Evolutionary conservation across 2,113 vertebrate genomes (phyloP), one percentile per base, ranked within the genome.

Genomic region (Xenopus laevis): DNA sequence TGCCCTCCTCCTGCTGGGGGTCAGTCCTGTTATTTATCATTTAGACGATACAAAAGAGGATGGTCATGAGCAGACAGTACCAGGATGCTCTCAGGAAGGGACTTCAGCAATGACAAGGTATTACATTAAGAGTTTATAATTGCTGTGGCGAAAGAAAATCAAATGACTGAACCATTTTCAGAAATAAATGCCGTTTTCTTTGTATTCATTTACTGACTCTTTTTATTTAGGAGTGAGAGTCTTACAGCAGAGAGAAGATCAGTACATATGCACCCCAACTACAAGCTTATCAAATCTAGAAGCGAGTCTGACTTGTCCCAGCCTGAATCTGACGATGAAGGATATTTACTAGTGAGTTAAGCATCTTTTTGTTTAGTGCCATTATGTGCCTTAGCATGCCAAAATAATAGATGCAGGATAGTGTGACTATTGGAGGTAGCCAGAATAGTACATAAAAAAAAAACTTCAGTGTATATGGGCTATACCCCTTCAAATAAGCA

Each of bases 291-390:
- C 55, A 99, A 99, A 81, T 98, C 97, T 61, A 91, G 97, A 82
- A 98, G 96, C 58, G 97, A 99, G 83, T 99, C 97, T 12, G 96
- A 99, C 82, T 86, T 99, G 23, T 99, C 97, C 65, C 97, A 98
- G 81, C 97, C 97, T 0, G 97, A 99, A 84, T 99, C 97, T 3
- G 97, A 99, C 71, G 97, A 99, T 78, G 97, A 99, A 79, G 87
- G 95, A 40, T 98, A 93, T 68, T 83, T 87, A 18, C 80, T 98
- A 92, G 97, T 99, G 84, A 80, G 90, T 52, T 17, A 9, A 62
- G 83, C 33, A 27, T 50, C 8, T 40, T 40, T 40, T 40, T 40
- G 5, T 40, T 40, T 40, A 27, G 23, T 27, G 23, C 23, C 23
- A 27, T 27, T 27, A 27, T 27, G 23, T 27, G 23, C 23, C 23